Evolutionary conservation across 2,888 invertebrate species (phyloP), one percentile per base, ranked within the genome.

Genomic region (Ditylenchus weischeri): DNA sequence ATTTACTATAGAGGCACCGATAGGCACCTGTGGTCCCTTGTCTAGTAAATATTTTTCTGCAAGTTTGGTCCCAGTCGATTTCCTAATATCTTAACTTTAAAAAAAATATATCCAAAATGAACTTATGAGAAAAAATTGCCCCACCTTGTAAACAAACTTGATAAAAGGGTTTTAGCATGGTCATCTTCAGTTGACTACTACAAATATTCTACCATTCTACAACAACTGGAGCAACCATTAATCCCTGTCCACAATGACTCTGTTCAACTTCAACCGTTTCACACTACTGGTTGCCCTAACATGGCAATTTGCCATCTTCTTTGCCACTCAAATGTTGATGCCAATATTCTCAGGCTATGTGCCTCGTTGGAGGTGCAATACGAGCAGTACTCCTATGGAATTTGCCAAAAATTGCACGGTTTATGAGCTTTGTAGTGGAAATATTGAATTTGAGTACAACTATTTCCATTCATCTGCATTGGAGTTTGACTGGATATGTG

Each of bases 241-340:
- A 43, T 10, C 43, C 43, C 8, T 43, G 43, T 6, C 15, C 13
- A 43, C 21, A 54, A 54, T 54, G 66, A 79, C 78, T 78, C 66
- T 75, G 59, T 81, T 81, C 76, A 75, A 78, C 61, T 75, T 80
- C 48, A 81, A 81, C 71, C 78, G 81, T 47, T 82, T 82, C 72
- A 81, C 81, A 65, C 62, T 76, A 19, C 74, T 79, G 67, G 78
- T 77, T 15, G 73, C 80, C 47, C 60, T 82, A 66, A 77, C 79
- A 62, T 81, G 81, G 81, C 80, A 81, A 63, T 82, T 81, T 69
- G 74, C 78, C 21, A 68, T 80, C n/a, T 79, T 79, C 68, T 79
- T 80, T 64, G 79, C 79, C 10, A 75, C 77, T 0, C 80, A 80
- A 64, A 75, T 75, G 72, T 74, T 80, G 35, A 79, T 78, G 54